Conservation (phyloP, 1,140 invertebrate species). For the Neotoxoptera formosana region DNA sequence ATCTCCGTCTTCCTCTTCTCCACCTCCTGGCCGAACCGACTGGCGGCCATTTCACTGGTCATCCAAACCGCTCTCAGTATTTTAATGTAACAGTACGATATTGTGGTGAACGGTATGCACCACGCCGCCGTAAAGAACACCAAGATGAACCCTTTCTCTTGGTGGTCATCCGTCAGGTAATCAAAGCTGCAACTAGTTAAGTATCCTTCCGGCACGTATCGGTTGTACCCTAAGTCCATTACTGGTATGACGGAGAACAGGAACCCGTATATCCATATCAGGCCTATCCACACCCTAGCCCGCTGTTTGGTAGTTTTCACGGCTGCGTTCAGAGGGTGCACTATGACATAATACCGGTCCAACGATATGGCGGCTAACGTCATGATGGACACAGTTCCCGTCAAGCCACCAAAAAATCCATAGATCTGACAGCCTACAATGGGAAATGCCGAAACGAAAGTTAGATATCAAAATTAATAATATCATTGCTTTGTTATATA, state of each 20-base stretch:
- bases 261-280: slow-evolving; percentile 77
- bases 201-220: slow-evolving; percentile 80
- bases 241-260: slow-evolving; percentile 74
- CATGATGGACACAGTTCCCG: slow-evolving; percentile 75
- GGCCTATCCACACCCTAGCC: slow-evolving; percentile 70
- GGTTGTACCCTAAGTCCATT: slow-evolving; percentile 72
- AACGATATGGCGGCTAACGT: slow-evolving; percentile 75
- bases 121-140: slow-evolving; percentile 74
- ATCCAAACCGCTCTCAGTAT: slow-evolving; percentile 65
- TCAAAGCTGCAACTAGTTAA: slow-evolving; percentile 84
- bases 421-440: slow-evolving; percentile 73
- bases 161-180: slow-evolving; percentile 71
- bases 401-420: slow-evolving; percentile 76
- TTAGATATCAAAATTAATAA: background rate
- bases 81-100: slow-evolving; percentile 74
- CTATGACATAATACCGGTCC: slow-evolving; percentile 77
- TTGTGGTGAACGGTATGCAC: slow-evolving; percentile 73
- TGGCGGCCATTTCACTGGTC: slow-evolving; percentile 32
- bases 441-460: slow-evolving; percentile 59
- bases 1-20: slow-evolving; percentile 73
- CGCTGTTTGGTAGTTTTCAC: slow-evolving; percentile 69
- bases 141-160: slow-evolving; percentile 71
- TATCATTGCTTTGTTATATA: background rate
- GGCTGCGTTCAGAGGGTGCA: slow-evolving; percentile 72
- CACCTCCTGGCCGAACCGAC: slow-evolving; percentile 69